Conservation (phyloP, 2,888 invertebrate species). For the Lacanobia wlatinum region DNA sequence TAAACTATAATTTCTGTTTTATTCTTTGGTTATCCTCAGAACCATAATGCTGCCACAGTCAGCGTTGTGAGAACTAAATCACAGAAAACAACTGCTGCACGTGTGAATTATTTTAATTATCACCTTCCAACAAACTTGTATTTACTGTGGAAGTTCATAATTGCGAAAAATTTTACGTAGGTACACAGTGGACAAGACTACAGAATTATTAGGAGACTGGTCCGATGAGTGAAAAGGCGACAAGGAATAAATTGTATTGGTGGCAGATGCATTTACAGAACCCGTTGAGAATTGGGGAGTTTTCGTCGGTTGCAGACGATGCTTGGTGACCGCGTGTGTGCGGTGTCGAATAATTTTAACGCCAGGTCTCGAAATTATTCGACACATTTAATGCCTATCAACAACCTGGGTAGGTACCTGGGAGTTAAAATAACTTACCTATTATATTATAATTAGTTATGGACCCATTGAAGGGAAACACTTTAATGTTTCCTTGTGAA, state of each 20-base stretch:
- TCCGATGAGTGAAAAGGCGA: not conserved
- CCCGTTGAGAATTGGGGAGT: too few relatives aligned
- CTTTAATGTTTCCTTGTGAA: slow-evolving; percentile 13
- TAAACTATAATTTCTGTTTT: not conserved
- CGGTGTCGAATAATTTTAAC: too few relatives aligned
- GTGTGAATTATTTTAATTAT: slow-evolving; percentile 44
- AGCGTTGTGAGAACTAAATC: slow-evolving; percentile 33
- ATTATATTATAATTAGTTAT: too few relatives aligned
- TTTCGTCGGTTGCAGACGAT: too few relatives aligned
- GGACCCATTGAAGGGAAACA: not conserved
- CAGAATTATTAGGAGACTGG: too few relatives aligned
- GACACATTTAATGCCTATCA: too few relatives aligned
- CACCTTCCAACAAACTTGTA: slow-evolving; percentile 15
- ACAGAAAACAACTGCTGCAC: slow-evolving; percentile 3
- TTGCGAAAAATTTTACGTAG: not conserved
- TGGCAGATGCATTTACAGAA: too few relatives aligned
- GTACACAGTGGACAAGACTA: not conserved
- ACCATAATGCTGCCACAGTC: not conserved
- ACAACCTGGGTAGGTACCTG: too few relatives aligned
- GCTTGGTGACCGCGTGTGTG: too few relatives aligned
- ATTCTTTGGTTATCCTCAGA: not conserved
- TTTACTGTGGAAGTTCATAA: slow-evolving; percentile 34
- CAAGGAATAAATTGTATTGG: too few relatives aligned
- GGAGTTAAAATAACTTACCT: too few relatives aligned
- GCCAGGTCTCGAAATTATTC: too few relatives aligned